A percentile compares a stretch with the other conserved stretches of the same genome.
Evolutionary conservation across 1,140 invertebrate species (phyloP).

Genomic region (Aphis gossypii): DNA sequence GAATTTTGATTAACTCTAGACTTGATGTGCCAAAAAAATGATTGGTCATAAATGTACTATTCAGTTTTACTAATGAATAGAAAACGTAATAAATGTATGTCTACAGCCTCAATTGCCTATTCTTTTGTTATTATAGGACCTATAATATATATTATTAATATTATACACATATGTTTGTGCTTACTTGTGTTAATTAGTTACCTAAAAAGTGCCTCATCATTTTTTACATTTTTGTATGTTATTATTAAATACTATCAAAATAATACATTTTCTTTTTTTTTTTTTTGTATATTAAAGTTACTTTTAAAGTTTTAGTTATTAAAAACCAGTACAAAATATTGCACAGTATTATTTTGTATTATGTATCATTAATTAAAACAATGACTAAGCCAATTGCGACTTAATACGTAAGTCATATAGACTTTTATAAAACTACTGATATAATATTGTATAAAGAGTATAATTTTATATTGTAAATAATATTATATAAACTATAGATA

Average conservation of each 20-base stretch:
- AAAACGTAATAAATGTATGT: background rate
- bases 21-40: slow-evolving; percentile 34
- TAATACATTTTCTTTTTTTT: background rate
- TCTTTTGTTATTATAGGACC: background rate
- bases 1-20: slow-evolving; percentile 18
- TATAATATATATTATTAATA: background rate
- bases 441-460: too few relatives aligned
- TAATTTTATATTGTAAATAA: too few relatives aligned
- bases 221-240: slow-evolving; percentile 21
- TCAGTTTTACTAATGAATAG: background rate
- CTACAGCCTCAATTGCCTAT: slow-evolving; percentile 1
- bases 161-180: background rate
- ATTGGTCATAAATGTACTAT: background rate
- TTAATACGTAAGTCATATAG: background rate
- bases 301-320: slow-evolving; percentile 16
- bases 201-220: slow-evolving; percentile 42
- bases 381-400: background rate
- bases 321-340: slow-evolving; percentile 45
- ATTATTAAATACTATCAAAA: slow-evolving; percentile 35
- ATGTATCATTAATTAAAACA: background rate
- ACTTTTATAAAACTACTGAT: background rate
- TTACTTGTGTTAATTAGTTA: slow-evolving; percentile 44
- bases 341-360: slow-evolving; percentile 44
- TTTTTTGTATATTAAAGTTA: slow-evolving; percentile 18
- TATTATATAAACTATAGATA: too few relatives aligned